Base-by-base conservation (phyloP, 2,888 invertebrate species). In the Deilephila porcellus region DNA sequence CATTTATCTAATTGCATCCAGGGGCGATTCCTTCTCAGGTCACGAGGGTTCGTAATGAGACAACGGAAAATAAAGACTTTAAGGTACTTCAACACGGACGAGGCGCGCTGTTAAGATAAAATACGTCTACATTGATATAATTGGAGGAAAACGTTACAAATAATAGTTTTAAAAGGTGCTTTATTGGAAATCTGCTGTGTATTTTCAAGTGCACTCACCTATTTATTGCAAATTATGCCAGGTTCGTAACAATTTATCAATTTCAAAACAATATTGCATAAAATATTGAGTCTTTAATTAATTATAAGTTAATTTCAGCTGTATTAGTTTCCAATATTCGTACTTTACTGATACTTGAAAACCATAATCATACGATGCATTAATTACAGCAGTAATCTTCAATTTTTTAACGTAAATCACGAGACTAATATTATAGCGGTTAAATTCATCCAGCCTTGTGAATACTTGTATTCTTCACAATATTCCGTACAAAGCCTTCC, bases 1-100 rank as follows among this genome's bases (percentile, higher is more conserved):
- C 90, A 88, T 87, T 90, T 83, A 84, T 90, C 86, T 91, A 91
- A 91, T 91, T 91, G 89, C 87, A 88, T 85, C 72, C 78, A 76
- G 75, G 73, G 75, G 76, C 74, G 75, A 59, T 72, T 20, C 19
- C 37, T 34, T 59, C 59, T 59, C 59, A 72, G 64, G 37, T 37
- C 72, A 56, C 72, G 71, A 76, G 45, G 45, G 45, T 78, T 80
- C 76, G 75, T 72, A 78, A 77, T 62, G 64, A 77, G 76, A 79
- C 76, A 75, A 76, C 75, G 74, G 78, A 81, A 76, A 53, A 59
- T 34, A 3, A 67, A 67, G 59, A 19, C n/a, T 34, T 72, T 72
- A 60, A 29, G 60, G 25, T 17, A 29, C 60, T 60, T 25, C 37
- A 52, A 67, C 4, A 14, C 25, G 45, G 45, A 25, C 52, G 11